Conservation (phyloP, 2,888 invertebrate genomes). For the Sarcophaga caerulescens region DNA sequence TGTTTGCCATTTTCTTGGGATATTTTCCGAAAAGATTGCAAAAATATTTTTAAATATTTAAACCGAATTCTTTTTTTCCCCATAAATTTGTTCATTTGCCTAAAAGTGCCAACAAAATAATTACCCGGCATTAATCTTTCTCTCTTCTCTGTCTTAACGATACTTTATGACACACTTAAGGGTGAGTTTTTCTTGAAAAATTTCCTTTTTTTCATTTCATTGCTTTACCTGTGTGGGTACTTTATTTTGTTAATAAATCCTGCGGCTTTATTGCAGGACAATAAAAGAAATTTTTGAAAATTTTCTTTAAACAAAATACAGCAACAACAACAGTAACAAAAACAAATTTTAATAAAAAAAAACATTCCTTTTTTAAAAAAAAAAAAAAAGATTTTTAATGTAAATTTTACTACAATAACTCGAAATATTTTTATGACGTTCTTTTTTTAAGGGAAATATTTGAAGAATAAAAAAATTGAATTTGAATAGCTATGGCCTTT, state of each 20-base stretch:
- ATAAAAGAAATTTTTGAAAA: slow-evolving; percentile 32
- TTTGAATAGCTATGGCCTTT: too few relatives aligned
- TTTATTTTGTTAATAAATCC: slow-evolving; percentile 42
- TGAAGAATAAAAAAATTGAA: too few relatives aligned
- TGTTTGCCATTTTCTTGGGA: slow-evolving; percentile 1
- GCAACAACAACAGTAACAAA: slow-evolving; percentile 46
- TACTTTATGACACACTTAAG: background rate
- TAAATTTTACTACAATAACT: slow-evolving; percentile 21
- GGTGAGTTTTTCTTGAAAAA: slow-evolving; percentile 45
- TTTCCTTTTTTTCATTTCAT: slow-evolving; percentile 5
- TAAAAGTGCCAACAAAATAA: slow-evolving; percentile 64
- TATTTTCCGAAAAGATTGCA: background rate
- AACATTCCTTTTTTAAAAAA: background rate
- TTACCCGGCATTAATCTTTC: slow-evolving; percentile 40
- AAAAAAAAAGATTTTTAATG: background rate
- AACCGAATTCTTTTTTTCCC: slow-evolving; percentile 6
- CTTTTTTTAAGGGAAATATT: too few relatives aligned
- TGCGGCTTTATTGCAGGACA: slow-evolving; percentile 39
- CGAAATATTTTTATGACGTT: slow-evolving; percentile 23
- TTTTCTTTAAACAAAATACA: slow-evolving; percentile 50
- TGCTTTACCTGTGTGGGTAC: background rate
- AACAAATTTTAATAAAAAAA: slow-evolving; percentile 48
- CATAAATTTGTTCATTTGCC: slow-evolving; percentile 57
- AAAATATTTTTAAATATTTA: slow-evolving; percentile 6
- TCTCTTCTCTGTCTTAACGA: too few relatives aligned